phyloP scores from a whole-genome alignment of 2,888 invertebrate species.

The Polyommatus iphigenia region DNA sequence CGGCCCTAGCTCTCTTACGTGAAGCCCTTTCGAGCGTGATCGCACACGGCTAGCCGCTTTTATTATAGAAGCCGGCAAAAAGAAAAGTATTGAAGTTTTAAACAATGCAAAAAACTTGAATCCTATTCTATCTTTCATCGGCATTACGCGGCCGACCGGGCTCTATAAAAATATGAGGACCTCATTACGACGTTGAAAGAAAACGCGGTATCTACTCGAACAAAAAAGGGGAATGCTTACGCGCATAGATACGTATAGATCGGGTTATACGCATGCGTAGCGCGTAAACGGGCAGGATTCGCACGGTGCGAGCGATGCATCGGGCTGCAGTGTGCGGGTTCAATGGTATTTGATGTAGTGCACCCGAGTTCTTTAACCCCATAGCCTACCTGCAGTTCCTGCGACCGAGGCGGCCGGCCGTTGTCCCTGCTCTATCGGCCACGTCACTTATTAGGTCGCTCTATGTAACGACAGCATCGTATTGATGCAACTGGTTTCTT shows the following conservation, averaged over 20 bases:
- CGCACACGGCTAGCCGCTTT: neutral
- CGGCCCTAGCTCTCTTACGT: slow-evolving; percentile 2
- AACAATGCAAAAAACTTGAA: slow-evolving; percentile 7
- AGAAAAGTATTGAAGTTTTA: neutral
- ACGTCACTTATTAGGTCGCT: slow-evolving; percentile 77
- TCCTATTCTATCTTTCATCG: slow-evolving; percentile 3
- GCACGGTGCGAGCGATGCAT: slow-evolving; percentile 71
- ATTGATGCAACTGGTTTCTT: slow-evolving; percentile 15
- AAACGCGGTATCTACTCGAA: slow-evolving; percentile 15
- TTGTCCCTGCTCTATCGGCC: slow-evolving; percentile 76
- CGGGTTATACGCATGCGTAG: slow-evolving; percentile 73
- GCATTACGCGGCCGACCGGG: neutral
- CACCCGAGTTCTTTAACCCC: slow-evolving; percentile 79
- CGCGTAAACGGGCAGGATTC: slow-evolving; percentile 77
- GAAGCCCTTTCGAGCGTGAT: neutral
- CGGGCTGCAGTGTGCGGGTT: slow-evolving; percentile 68
- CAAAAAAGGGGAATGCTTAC: slow-evolving; percentile 26
- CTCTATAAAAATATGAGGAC: slow-evolving; percentile 14
- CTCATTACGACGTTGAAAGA: slow-evolving; percentile 17
- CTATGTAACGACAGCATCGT: slow-evolving; percentile 35
- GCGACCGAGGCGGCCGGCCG: slow-evolving; percentile 79
- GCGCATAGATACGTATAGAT: slow-evolving; percentile 55
- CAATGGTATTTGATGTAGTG: slow-evolving; percentile 81
- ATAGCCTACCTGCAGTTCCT: slow-evolving; percentile 80
- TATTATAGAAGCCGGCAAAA: neutral